Base-by-base conservation (phyloP, 2,797 vertebrate genomes). In the Peromyscus eremicus region DNA sequence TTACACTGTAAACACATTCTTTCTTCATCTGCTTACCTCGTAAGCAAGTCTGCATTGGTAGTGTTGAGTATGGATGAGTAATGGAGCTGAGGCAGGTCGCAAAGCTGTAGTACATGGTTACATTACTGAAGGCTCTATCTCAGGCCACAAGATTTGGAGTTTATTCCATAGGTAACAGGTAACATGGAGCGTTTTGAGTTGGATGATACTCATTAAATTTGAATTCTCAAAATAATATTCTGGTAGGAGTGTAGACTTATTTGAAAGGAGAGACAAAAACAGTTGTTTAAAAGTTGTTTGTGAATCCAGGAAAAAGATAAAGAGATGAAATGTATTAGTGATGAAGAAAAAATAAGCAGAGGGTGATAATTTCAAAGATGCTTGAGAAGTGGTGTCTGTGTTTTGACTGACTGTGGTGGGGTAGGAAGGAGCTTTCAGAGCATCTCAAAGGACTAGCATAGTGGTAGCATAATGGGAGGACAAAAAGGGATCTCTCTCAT, bases 141-240 rank as follows among this genome's bases (percentile, higher is more conserved):
- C 70, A 21, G 23, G 10, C 19, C 75, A 9, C 0, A 57, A 46
- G 43, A 11, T 40, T 80, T 95, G 29, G 23, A 76, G 90, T 75
- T 57, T 87, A 89, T 83, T 23, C 16, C 13, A 49, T 4, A 91
- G 76, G 29, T 57, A 86, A 76, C 23, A 60, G 43, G 23, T 49
- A 71, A 16, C 34, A n/a, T 0, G 40, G 62, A 94, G 91, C 34
- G 16, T 73, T 89, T 55, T 79, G 17, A 95, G 55, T n/a, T 93
- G 68, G 12, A 66, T 86, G 60, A 96, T 34, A 5, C 40, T 84
- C 46, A 87, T 81, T 91, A 97, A 77, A 81, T 49, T 55, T 25
- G 46, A 55, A 3, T 84, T 94, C 55, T 93, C 55, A 86, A 94
- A 97, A 76, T 83, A 91, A 52, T 68, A 76, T 92, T 92, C 34